Evolutionary conservation across 2,797 vertebrate genomes (phyloP).

Genomic region (Megalops cyprinoides): DNA sequence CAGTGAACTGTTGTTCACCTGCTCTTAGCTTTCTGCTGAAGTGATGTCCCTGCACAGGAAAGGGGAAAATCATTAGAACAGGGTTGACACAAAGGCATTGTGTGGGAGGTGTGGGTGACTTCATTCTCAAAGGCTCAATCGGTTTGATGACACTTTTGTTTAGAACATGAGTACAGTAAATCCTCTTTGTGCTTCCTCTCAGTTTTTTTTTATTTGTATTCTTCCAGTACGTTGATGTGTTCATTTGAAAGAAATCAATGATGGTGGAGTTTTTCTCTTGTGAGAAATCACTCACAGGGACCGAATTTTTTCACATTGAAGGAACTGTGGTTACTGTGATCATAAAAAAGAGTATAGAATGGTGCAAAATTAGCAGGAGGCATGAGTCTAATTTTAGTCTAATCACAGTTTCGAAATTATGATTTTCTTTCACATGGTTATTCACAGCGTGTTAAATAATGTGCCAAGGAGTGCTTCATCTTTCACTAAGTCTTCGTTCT

Average conservation of each 20-base stretch:
- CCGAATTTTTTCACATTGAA: neutral
- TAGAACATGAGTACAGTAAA: neutral
- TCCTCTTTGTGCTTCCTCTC: neutral
- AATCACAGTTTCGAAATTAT: neutral
- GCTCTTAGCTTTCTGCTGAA: conserved; percentile 49
- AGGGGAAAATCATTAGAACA: conserved; percentile 56
- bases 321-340: neutral
- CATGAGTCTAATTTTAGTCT: neutral
- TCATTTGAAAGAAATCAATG: neutral
- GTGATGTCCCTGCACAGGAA: conserved; percentile 47
- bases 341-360: too few relatives aligned
- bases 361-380: neutral
- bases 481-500: neutral
- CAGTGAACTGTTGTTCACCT: conserved; percentile 35
- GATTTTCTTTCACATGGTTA: neutral
- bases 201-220: neutral
- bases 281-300: neutral
- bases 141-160: conserved; percentile 38
- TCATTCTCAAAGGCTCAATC: conserved; percentile 51
- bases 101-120: conserved; percentile 61
- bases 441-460: neutral
- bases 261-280: neutral
- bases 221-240: neutral
- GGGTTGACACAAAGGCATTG: conserved; percentile 56
- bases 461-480: neutral